phyloP scores from a whole-genome alignment of 2,113 vertebrate genomes.

The Collichthys lucidus region DNA sequence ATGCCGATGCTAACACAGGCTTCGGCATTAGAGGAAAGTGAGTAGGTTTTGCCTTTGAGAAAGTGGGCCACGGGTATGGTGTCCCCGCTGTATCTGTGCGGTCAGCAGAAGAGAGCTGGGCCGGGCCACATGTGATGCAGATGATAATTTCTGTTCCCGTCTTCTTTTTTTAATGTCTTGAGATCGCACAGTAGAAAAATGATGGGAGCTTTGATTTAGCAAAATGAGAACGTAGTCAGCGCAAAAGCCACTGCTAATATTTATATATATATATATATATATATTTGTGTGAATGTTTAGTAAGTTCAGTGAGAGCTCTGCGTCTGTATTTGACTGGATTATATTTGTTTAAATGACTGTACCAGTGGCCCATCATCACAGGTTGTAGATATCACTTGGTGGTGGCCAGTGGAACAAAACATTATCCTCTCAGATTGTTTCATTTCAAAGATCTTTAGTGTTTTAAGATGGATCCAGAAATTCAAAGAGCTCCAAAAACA shows the following conservation, averaged over 20 bases:
- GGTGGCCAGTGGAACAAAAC: neutral
- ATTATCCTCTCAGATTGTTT: neutral
- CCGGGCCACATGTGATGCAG: constrained; percentile 16
- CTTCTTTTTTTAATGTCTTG: neutral
- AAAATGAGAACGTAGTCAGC: neutral
- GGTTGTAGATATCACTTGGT: neutral
- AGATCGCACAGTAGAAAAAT: neutral
- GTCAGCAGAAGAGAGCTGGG: constrained; percentile 40
- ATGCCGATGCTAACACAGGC: constrained; percentile 46
- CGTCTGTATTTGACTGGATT: neutral
- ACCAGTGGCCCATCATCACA: neutral
- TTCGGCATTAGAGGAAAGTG: constrained; percentile 38
- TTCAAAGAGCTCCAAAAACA: neutral
- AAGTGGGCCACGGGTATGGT: constrained; percentile 62
- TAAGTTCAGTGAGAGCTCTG: neutral
- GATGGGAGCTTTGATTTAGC: neutral
- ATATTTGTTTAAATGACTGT: neutral
- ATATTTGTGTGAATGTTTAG: neutral
- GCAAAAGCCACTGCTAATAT: neutral
- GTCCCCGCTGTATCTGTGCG: constrained; percentile 31
- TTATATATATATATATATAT: too few species aligned
- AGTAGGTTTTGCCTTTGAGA: constrained; percentile 55
- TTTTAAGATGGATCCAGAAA: neutral
- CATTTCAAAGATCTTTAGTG: neutral
- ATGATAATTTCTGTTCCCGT: constrained; percentile 1